phyloP scores from a whole-genome alignment of 2,888 invertebrate species.

The Adela reaumurella region DNA sequence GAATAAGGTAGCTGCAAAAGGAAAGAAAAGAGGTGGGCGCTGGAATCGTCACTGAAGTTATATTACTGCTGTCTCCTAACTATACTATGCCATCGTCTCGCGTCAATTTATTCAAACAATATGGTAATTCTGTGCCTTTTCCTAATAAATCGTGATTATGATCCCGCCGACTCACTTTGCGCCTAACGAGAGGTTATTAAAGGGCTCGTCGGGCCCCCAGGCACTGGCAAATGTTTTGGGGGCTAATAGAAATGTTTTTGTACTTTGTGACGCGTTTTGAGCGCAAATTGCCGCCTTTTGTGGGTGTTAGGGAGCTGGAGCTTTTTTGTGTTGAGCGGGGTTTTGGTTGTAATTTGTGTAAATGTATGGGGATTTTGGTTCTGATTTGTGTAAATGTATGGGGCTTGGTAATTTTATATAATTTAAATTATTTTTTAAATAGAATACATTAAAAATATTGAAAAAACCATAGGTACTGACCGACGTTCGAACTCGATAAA shows the following conservation, averaged over 20 bases:
- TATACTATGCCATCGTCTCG: constrained; percentile 19
- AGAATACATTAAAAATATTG: no score
- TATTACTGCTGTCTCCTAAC: no score
- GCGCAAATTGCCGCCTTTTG: constrained; percentile 18
- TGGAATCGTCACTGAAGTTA: no score
- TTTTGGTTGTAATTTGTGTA: constrained; percentile 14
- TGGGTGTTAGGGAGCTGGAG: constrained; percentile 18
- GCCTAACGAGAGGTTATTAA: constrained; percentile 42
- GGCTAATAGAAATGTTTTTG: background rate
- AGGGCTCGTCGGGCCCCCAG: constrained; percentile 26
- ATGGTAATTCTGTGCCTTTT: constrained; percentile 42
- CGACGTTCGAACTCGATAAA: no score
- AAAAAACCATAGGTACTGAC: no score
- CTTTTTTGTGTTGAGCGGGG: constrained; percentile 6
- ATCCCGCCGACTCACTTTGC: constrained; percentile 27
- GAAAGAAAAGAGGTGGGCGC: no score
- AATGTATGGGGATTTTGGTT: constrained; percentile 14
- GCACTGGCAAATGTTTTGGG: constrained; percentile 7
- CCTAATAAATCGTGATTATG: constrained; percentile 38
- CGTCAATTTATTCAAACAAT: constrained; percentile 48
- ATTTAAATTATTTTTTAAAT: no score
- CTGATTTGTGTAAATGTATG: constrained; percentile 1
- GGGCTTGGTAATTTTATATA: no score
- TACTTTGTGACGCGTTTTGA: background rate
- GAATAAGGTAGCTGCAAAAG: no score